These are phyloP conservation scores for Drosophila orosa DNA, from an alignment of 1,140 invertebrate genomes.

Conservation along the genomic window DNA sequence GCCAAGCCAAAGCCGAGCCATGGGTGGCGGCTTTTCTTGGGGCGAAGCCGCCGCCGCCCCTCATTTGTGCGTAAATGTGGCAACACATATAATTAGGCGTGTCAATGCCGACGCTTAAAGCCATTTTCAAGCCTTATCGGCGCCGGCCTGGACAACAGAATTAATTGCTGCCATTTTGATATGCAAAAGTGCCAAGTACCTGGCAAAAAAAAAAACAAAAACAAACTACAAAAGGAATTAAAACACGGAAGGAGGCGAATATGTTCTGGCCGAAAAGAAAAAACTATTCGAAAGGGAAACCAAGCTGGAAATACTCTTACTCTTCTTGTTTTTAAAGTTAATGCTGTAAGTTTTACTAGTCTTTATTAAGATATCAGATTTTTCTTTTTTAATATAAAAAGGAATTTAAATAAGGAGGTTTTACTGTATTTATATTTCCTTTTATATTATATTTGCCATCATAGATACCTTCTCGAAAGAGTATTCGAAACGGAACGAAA, in stretches of 20 bases:
- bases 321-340: neutral
- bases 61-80: constrained; percentile 74
- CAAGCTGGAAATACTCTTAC: neutral
- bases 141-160: constrained; percentile 61
- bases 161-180: constrained; percentile 81
- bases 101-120: constrained; percentile 75
- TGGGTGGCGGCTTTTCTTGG: constrained; percentile 64
- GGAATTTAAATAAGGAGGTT: too few relatives aligned
- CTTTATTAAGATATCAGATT: too few relatives aligned
- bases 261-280: constrained; percentile 4
- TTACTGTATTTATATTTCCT: neutral
- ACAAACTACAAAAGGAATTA: constrained; percentile 23
- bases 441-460: neutral
- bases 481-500: constrained; percentile 34
- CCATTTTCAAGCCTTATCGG: constrained; percentile 73
- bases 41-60: constrained; percentile 40
- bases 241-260: constrained; percentile 30
- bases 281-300: neutral
- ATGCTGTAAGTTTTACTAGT: too few relatives aligned
- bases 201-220: constrained; percentile 13
- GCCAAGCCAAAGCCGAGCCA: constrained; percentile 50
- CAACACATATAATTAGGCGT: constrained; percentile 80
- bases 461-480: constrained; percentile 1
- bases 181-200: constrained; percentile 71
- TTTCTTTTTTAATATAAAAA: too few relatives aligned